Percentiles rank a stretch among this genome's conserved stretches.
Evolutionary conservation across 2,113 vertebrate species (phyloP).

Genomic region (Amblyornis subalaris): DNA sequence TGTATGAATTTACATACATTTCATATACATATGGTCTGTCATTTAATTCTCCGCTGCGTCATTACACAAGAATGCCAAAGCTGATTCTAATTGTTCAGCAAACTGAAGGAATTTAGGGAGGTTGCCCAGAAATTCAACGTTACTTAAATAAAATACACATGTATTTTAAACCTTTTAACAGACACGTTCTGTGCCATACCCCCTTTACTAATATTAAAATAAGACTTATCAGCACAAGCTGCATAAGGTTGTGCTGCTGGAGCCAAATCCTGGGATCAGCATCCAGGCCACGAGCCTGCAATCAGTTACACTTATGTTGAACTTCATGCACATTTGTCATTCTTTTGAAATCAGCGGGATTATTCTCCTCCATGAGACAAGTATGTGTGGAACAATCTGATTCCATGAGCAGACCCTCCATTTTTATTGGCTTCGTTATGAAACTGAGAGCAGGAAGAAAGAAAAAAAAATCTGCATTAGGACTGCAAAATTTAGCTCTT

Average conservation of each 20-base stretch:
- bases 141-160: conserved; percentile 69
- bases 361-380: conserved; percentile 54
- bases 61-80: conserved; percentile 66
- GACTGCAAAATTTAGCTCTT: not conserved
- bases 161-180: conserved; percentile 67
- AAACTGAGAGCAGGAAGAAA: not conserved
- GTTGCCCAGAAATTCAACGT: conserved; percentile 64
- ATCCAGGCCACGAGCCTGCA: conserved; percentile 60
- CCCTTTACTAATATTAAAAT: conserved; percentile 64
- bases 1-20: conserved; percentile 56
- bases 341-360: conserved; percentile 52
- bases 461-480: not conserved
- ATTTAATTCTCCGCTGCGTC: conserved; percentile 51
- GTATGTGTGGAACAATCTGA: conserved; percentile 36
- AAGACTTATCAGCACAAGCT: conserved; percentile 45
- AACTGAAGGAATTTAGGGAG: conserved; percentile 66
- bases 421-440: conserved; percentile 4
- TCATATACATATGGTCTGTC: conserved; percentile 63
- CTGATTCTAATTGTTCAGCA: conserved; percentile 69
- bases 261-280: conserved; percentile 62
- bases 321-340: conserved; percentile 64
- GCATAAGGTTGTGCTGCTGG: conserved; percentile 26
- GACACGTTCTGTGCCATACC: conserved; percentile 58
- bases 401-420: not conserved
- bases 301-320: conserved; percentile 61